A percentile compares a stretch with the other conserved stretches of the same genome.
Evolutionary conservation across 2,888 invertebrate genomes (phyloP).

Genomic region (Drosophila picticornis): DNA sequence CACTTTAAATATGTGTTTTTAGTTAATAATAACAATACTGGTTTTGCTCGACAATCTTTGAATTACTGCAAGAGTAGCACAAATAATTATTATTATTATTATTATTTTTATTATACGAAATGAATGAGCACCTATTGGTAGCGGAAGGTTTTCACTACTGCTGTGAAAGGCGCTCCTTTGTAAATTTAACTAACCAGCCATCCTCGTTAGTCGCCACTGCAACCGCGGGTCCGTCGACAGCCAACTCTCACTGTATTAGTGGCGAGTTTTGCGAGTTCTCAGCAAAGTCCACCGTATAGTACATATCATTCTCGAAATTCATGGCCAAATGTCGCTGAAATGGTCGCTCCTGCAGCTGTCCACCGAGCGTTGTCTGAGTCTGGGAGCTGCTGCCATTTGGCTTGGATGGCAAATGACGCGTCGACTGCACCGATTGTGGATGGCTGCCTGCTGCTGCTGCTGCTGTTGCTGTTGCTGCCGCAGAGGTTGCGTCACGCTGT

Average conservation of each 20-base stretch:
- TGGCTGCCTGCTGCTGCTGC: slow-evolving; percentile 19
- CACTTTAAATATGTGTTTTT: slow-evolving; percentile 17
- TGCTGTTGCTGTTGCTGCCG: slow-evolving; percentile 13
- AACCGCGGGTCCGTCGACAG: slow-evolving; percentile 24
- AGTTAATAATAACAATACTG: slow-evolving; percentile 68
- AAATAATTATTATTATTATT: slow-evolving; percentile 29
- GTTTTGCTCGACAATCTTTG: slow-evolving; percentile 64
- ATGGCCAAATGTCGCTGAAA: slow-evolving; percentile 87
- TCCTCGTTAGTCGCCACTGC: slow-evolving; percentile 31
- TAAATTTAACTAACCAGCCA: slow-evolving; percentile 82
- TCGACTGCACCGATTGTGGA: slow-evolving; percentile 40
- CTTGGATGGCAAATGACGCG: slow-evolving; percentile 66
- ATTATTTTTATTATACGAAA: slow-evolving; percentile 4
- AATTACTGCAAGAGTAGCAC: slow-evolving; percentile 68
- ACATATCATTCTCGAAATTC: slow-evolving; percentile 90
- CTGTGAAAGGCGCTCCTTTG: slow-evolving; percentile 51
- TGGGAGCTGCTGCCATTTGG: slow-evolving; percentile 56
- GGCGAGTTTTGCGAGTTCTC: slow-evolving; percentile 90
- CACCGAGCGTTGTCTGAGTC: slow-evolving; percentile 70
- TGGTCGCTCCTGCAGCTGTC: slow-evolving; percentile 84
- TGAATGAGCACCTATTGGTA: background rate
- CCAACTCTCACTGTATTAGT: slow-evolving; percentile 88
- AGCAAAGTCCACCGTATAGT: slow-evolving; percentile 91
- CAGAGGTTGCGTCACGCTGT: slow-evolving; percentile 47
- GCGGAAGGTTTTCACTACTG: slow-evolving; percentile 7